Base-by-base conservation (phyloP, 2,888 invertebrate genomes). In the Chaitophorus viminalis region DNA sequence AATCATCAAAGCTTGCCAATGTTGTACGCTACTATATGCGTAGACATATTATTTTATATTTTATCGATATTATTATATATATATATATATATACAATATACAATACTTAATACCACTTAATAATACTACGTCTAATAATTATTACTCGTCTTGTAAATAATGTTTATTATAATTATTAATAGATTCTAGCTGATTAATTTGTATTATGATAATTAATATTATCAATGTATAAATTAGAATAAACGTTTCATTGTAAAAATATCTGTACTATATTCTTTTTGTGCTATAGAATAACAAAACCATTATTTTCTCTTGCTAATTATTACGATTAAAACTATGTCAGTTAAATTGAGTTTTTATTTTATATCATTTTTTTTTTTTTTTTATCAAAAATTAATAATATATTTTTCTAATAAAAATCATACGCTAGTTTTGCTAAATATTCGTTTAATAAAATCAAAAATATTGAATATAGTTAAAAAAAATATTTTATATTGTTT, bases 141-240 rank as follows among this genome's bases (percentile, higher is more conserved):
- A 31, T 25, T 78, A 86, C 54, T 60, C 74, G 46, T 87, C 70
- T 74, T 87, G 87, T 87, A 87, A 72, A 87, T 87, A 87, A 75
- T 75, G 65, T 81, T 81, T 21, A 21, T 25, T 25, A 46, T 60
- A 39, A 78, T 11, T 29, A 72, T 87, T 54, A 72, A n/a, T 81
- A 87, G 46, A 31, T 46, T 81, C 46, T 87, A 87, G 65, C 46
- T 75, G 31, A 60, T 79, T 81, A 81, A 87, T 60, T 39, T 76
- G 60, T 81, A 46, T 87, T 74, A 72, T 74, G 68, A 79, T n/a
- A n/a, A n/a, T n/a, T n/a, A n/a, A 60, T 39, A 87, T 79, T 54
- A 72, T 74, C 74, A 65, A 74, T 87, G 87, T 87, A 87, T 81
- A 87, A 81, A 87, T 74, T 87, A 87, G 79, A 87, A 87, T 87